Conservation (phyloP, 2,797 vertebrate species). For the Pseudotriccus pelzelni region DNA sequence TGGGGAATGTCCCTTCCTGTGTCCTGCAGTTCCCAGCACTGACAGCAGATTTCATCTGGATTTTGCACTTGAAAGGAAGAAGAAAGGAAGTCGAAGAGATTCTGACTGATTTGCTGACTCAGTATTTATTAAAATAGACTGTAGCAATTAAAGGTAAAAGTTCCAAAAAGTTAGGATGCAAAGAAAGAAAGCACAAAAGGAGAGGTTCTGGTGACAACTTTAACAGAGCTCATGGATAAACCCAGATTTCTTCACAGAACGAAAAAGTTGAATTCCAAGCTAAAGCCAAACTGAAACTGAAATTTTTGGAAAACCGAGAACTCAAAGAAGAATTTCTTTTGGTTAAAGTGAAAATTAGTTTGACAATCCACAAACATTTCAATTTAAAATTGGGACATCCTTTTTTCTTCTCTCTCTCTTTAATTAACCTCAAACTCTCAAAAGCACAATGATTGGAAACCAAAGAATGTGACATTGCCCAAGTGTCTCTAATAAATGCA, state of each 20-base stretch:
- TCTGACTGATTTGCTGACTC: background rate
- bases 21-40: background rate
- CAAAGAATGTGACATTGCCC: conserved; percentile 3
- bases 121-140: conserved; percentile 38
- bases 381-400: background rate
- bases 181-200: background rate
- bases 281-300: background rate
- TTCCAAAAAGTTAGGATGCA: background rate
- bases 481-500: conserved; percentile 30
- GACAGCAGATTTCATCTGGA: background rate
- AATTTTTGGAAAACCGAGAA: background rate
- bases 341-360: background rate
- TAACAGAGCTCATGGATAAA: background rate
- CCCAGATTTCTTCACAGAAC: background rate
- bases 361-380: conserved; percentile 2
- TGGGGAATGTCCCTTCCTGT: background rate
- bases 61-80: background rate
- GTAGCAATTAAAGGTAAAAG: background rate
- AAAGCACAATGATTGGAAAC: conserved; percentile 18
- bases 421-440: conserved; percentile 9
- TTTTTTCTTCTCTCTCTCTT: background rate
- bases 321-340: background rate
- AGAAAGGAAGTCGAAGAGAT: background rate
- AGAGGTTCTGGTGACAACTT: background rate
- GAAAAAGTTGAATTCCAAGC: background rate